Conservation (phyloP, 2,113 vertebrate genomes). For the Pontoporia blainvillei region DNA sequence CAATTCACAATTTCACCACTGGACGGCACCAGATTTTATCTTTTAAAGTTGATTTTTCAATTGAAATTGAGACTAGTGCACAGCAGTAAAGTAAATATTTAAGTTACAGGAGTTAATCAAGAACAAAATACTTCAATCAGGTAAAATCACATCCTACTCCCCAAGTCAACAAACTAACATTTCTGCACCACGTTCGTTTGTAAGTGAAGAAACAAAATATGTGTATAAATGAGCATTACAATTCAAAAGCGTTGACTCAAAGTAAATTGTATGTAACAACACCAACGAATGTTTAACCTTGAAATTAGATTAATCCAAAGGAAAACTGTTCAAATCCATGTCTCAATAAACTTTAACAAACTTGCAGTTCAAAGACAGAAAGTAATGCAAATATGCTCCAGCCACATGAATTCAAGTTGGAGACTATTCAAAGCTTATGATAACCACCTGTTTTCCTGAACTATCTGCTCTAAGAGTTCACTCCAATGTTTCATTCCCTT, state of each 20-base stretch:
- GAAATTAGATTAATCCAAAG: constrained; percentile 5
- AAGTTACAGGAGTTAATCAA: constrained; percentile 29
- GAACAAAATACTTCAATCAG: constrained; percentile 24
- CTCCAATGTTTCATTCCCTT: neutral
- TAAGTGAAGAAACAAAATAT: constrained; percentile 42
- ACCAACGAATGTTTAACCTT: neutral
- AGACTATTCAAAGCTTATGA: neutral
- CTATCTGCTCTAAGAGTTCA: neutral
- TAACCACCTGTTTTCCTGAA: neutral
- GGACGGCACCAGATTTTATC: constrained; percentile 81
- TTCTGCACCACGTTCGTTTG: neutral
- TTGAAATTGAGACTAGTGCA: neutral
- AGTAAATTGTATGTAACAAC: neutral
- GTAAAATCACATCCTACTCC: constrained; percentile 39
- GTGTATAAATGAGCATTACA: neutral
- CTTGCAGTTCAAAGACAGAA: neutral
- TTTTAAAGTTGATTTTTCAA: constrained; percentile 62
- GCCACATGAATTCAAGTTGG: neutral
- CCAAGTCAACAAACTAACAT: constrained; percentile 8
- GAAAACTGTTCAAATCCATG: constrained; percentile 5
- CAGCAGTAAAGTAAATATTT: constrained; percentile 30
- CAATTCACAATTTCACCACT: constrained; percentile 74
- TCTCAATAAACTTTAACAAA: neutral
- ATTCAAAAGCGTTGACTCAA: neutral
- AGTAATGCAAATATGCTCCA: neutral